These are phyloP conservation scores for Xylota sylvarum DNA, from an alignment of 2,888 invertebrate genomes.

Conservation along the genomic window DNA sequence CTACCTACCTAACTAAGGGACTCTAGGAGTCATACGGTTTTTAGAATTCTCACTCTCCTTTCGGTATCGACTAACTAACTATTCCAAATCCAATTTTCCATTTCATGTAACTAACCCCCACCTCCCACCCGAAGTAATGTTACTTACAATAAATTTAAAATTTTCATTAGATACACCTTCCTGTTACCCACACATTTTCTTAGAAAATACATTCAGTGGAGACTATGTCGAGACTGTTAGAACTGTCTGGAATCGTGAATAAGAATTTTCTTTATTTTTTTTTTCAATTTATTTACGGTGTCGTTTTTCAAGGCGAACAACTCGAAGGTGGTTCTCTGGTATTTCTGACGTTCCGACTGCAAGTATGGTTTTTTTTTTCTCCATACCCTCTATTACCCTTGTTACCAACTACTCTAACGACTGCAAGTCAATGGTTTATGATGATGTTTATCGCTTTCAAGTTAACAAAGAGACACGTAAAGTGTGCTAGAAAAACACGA, in stretches of 20 bases:
- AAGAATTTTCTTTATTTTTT: background rate
- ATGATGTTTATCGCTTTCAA: constrained; percentile 8
- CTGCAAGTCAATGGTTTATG: background rate
- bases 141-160: too few species aligned
- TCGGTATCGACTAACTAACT: too few species aligned
- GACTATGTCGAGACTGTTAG: constrained; percentile 16
- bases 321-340: constrained; percentile 14
- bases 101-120: too few species aligned
- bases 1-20: too few species aligned
- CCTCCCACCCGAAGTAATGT: too few species aligned
- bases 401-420: background rate
- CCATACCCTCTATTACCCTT: background rate
- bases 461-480: constrained; percentile 4
- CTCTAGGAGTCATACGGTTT: too few species aligned
- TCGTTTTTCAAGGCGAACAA: constrained; percentile 22
- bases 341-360: constrained; percentile 10
- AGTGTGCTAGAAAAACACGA: constrained; percentile 2
- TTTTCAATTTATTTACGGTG: constrained; percentile 13
- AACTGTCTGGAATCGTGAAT: constrained; percentile 17
- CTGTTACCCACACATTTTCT: background rate
- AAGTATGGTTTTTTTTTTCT: background rate
- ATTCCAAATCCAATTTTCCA: too few species aligned
- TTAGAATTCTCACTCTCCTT: too few species aligned
- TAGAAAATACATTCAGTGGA: background rate
- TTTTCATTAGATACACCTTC: background rate